Evolutionary conservation across 1,140 invertebrate species (phyloP), one percentile per base, ranked within the genome.

Genomic region (Scaptomyza graminum): DNA sequence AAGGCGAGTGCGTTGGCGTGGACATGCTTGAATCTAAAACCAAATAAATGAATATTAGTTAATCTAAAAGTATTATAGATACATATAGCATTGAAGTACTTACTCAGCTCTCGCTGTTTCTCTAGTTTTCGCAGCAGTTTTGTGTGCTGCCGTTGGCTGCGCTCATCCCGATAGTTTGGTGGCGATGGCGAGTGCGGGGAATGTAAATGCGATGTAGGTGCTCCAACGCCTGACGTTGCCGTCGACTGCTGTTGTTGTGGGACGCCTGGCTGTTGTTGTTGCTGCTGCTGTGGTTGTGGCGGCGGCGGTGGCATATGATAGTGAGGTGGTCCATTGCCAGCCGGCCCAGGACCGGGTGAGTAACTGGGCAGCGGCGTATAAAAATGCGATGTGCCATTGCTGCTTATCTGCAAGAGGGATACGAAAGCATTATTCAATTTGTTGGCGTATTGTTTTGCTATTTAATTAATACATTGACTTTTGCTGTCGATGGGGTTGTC

Each of bases 101-200:
- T 74, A 93, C 93, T 93, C 65, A 92, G 90, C 68, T 93, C 93
- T 68, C 94, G 93, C 79, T 95, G 94, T 69, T 94, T 93, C 66
- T 95, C 94, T 56, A 95, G 91, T 92, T 96, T 96, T 78, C 94
- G 94, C 81, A 95, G 94, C 50, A 97, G 92, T 91, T 96, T 96
- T 52, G 94, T 94, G 80, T 95, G 95, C 91, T 96, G 95, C 41
- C 95, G 92, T 75, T 95, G 95, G 16, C 95, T 94, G 74, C 96
- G 92, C 90, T 97, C 96, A 90, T 97, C 95, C 90, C 96, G 96
- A 87, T 94, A 95, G 59, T 88, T 90, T 12, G 94, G 94, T 12
- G 94, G 93, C 39, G 91, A 91, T 4, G 94, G 93, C 41, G 90
- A 89, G 71, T 90, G 91, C 57, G 85, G 93, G 74, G 92, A 93